These are phyloP conservation scores for Drosophila pectinifera DNA, from an alignment of 1,140 invertebrate species.

Conservation along the genomic window DNA sequence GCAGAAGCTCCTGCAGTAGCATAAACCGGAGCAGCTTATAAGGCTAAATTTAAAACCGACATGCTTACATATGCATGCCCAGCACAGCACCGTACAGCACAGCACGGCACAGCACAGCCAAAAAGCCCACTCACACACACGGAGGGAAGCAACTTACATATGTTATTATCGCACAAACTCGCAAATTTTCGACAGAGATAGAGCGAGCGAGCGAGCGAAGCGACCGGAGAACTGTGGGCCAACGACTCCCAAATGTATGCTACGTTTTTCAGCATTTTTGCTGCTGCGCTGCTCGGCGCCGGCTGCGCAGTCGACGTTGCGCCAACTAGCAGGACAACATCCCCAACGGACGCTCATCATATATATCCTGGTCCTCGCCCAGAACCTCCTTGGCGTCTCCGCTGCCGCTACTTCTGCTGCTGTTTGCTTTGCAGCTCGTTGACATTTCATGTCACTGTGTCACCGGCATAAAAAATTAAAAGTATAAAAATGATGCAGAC, in stretches of 20 bases:
- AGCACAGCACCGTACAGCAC: slow-evolving; percentile 1
- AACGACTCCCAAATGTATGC: slow-evolving; percentile 80
- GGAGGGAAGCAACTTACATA: slow-evolving; percentile 71
- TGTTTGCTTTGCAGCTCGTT: slow-evolving; percentile 80
- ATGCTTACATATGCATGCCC: slow-evolving; percentile 37
- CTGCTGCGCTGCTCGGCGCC: slow-evolving; percentile 39
- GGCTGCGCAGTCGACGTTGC: slow-evolving; percentile 18
- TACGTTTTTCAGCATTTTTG: slow-evolving; percentile 73
- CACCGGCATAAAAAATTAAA: slow-evolving; percentile 81
- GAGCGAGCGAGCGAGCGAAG: slow-evolving; percentile 5
- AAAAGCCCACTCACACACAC: slow-evolving; percentile 11
- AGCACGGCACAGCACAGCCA: slow-evolving; percentile 4
- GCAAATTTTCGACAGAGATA: slow-evolving; percentile 75
- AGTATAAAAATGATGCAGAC: slow-evolving; percentile 77
- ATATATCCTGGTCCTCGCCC: slow-evolving; percentile 63
- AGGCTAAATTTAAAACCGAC: slow-evolving; percentile 72
- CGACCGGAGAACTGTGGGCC: slow-evolving; percentile 16
- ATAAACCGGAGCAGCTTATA: slow-evolving; percentile 60
- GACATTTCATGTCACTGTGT: slow-evolving; percentile 82
- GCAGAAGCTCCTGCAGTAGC: slow-evolving; percentile 27
- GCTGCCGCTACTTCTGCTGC: slow-evolving; percentile 17
- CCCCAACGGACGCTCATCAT: slow-evolving; percentile 71
- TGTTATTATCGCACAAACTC: slow-evolving; percentile 81
- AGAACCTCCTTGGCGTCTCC: slow-evolving; percentile 29
- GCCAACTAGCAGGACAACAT: slow-evolving; percentile 44